Conservation (phyloP, 2,888 invertebrate species). For the Brachynemurus nebulosus region DNA sequence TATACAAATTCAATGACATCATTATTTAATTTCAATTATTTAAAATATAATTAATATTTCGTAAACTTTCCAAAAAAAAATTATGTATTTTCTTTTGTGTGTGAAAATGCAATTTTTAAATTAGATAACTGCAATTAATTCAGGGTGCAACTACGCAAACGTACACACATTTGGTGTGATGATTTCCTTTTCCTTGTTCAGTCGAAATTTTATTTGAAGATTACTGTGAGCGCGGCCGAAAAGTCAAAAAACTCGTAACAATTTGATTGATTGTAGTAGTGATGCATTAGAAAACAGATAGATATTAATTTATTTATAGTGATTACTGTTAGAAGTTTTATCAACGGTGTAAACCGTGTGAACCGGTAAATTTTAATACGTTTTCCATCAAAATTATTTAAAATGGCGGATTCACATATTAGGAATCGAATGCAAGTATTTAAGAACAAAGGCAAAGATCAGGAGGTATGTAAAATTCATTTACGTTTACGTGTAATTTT, state of each 20-base stretch:
- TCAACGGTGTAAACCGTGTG: too few relatives aligned
- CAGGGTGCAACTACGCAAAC: not conserved
- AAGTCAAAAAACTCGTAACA: conserved; percentile 1
- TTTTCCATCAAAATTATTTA: too few relatives aligned
- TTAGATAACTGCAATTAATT: not conserved
- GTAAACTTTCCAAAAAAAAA: not conserved
- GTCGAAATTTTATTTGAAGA: conserved; percentile 1
- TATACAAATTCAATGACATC: too few relatives aligned
- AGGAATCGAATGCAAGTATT: conserved; percentile 85
- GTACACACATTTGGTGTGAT: not conserved
- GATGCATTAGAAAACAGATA: not conserved
- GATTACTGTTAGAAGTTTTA: not conserved
- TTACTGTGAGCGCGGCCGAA: not conserved
- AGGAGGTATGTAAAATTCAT: conserved; percentile 86
- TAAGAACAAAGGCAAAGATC: conserved; percentile 99
- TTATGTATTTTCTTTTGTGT: not conserved
- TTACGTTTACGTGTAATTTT: too few relatives aligned
- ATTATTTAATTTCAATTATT: not conserved
- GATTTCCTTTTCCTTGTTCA: conserved; percentile 1
- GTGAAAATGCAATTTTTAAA: not conserved
- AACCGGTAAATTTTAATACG: too few relatives aligned
- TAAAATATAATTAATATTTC: not conserved
- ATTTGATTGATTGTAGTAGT: not conserved
- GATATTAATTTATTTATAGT: not conserved
- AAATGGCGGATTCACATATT: conserved; percentile 66